Base-by-base conservation (phyloP, 2,797 vertebrate genomes). In the Neopelma chrysocephalum region DNA sequence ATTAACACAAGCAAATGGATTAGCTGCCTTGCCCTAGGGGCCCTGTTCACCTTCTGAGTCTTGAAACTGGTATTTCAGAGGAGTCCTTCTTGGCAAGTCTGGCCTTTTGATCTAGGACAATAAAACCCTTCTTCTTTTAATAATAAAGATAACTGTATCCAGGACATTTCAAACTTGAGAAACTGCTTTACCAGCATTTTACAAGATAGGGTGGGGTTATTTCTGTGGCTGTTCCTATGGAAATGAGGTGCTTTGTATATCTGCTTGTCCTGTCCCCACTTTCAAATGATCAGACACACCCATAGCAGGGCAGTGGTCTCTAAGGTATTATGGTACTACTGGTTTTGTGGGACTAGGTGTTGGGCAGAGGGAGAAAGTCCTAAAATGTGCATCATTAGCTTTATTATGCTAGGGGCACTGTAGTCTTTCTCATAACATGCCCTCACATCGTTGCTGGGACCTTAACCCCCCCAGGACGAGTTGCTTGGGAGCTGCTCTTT, bases 181-280 rank as follows among this genome's bases (percentile, higher is more conserved):
- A 92, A 82, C 38, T 54, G 23, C 38, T 87, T 90, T 87, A 60
- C 32, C 23, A 73, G 23, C 58, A 70, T 71, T 82, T 89, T 45
- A 50, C 11, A 40, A 45, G 40, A 47, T n/a, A 80, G 29, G 5
- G 2, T 2, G 1, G 42, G 27, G 51, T 61, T 85, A 27, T 78
- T 95, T 76, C 69, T 89, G 47, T 62, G 54, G 14, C 16, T 76
- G 2, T 54, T 90, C 21, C 38, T 51, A 32, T 0, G 8, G 36
- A 82, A 72, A 93, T 50, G 9, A 75, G 8, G 23, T 42, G 38
- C 5, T 62, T 51, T 62, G 20, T 78, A 26, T 61, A 32, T 78
- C 61, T 83, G 23, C 17, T 79, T 53, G 11, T 50, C 66, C n/a
- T 68, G 29, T 43, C 15, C 12, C 13, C 23, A 2, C 32, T 90